Base-by-base conservation (phyloP, 2,888 invertebrate genomes). In the Proisotoma minuta region DNA sequence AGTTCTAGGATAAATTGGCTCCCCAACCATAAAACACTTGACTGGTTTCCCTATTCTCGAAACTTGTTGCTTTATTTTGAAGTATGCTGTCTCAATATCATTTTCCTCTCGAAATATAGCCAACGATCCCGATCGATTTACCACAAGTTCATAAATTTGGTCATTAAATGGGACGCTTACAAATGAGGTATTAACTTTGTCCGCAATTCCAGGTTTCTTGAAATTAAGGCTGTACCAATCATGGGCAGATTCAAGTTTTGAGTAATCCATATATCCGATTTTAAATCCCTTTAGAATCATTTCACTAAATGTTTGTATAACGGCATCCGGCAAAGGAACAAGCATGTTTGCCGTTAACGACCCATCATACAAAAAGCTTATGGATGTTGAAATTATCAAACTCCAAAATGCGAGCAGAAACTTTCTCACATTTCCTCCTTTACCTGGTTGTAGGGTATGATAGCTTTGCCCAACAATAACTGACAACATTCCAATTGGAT, bases 311-410 rank as follows among this genome's bases (percentile, higher is more conserved):
- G 51, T 27, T 12, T 15, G 15, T 4, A 51, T 51, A 4, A 51
- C 51, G 3, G 10, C 8, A 27, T 51, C 51, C 8, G 51, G 51
- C 15, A 51, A 3, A 27, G 51, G 51, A 5, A 51, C 51, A 5
- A 51, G 5, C 27, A 51, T 51, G n/a, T 51, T 28, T 2, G 51
- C 51, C n/a, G 51, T 51, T 10, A 51, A 26, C 3, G 26, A n/a
- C 26, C 27, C 51, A 20, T 51, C 51, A 27, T 51, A 51, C 28
- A 51, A 27, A 27, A 51, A 51, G n/a, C 51, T 51, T 8, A 51
- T n/a, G n/a, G 51, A 51, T 27, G 51, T 51, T 24, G 51, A 51
- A 3, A 51, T 51, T 2, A 51, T 3, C 2, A 51, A n/a, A n/a
- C 51, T 51, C 51, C 51, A 51, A 51, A 51, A 51, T 3, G 28